Conservation (phyloP, 2,113 vertebrate species). For the Siphamia tubifer region DNA sequence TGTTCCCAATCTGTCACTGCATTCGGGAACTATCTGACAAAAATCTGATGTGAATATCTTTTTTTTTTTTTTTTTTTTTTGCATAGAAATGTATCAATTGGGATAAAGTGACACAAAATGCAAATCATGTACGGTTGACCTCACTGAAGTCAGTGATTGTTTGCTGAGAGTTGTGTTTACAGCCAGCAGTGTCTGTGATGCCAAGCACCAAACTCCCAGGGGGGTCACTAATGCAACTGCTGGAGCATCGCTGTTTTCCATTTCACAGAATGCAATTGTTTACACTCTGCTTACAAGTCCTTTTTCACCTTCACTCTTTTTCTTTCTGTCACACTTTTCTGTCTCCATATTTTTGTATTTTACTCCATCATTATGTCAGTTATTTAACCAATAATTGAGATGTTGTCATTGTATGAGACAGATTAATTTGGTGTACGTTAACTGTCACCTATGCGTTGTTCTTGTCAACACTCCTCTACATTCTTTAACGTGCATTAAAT, state of each 20-base stretch:
- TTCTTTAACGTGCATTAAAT: no score
- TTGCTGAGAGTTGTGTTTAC: slow-evolving; percentile 13
- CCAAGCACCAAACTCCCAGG: slow-evolving; percentile 4
- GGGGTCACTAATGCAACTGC: slow-evolving; percentile 47
- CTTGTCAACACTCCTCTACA: slow-evolving; percentile 10
- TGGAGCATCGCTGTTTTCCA: slow-evolving; percentile 24
- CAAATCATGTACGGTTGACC: neutral
- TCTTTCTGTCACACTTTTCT: neutral
- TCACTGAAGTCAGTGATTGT: no score
- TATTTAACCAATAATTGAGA: slow-evolving; percentile 27
- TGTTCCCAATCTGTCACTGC: slow-evolving; percentile 17
- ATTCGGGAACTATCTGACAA: neutral
- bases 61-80: no score
- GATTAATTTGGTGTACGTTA: no score
- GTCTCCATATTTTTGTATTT: neutral
- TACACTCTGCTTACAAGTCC: slow-evolving; percentile 27
- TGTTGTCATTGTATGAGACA: no score
- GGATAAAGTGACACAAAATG: slow-evolving; percentile 9
- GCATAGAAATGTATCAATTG: slow-evolving; percentile 27
- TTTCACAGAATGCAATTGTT: slow-evolving; percentile 37
- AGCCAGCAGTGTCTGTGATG: slow-evolving; percentile 1
- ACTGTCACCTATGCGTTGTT: slow-evolving; percentile 17
- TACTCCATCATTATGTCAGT: slow-evolving; percentile 2
- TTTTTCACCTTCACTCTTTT: slow-evolving; percentile 8
- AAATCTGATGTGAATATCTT: neutral